Base-by-base conservation (phyloP, 2,797 vertebrate species). In the Channallabes apus region DNA sequence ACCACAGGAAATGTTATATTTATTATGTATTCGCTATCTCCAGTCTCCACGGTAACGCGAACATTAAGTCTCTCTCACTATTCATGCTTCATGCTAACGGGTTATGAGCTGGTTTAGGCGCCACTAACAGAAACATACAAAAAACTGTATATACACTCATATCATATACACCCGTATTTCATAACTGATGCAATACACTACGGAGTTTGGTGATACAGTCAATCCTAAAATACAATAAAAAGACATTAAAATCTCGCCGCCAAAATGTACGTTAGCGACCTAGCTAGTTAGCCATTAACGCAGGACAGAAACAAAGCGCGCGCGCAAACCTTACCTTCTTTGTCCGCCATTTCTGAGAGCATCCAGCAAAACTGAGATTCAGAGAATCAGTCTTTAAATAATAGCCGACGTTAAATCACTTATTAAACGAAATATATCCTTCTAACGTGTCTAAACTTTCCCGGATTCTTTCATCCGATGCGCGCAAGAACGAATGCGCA, bases 271-370 rank as follows among this genome's bases (percentile, higher is more conserved):
- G 46, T 46, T 46, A 38, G 46, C 75, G 14, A 3, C 41, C 58
- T 77, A 84, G 35, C 69, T 17, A 58, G 32, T 80, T 80, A 87
- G 82, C 85, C 69, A 29, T 79, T 51, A 35, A 84, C 76, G 64
- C 82, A 62, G 54, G 3, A 64, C 58, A 61, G 65, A 87, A 76
- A 88, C 86, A 77, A 86, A 67, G 35, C 80, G 6, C 64, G 67
- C 75, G 24, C 29, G 29, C 72, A 75, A 83, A 81, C 46, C 56
- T 86, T 87, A 90, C 89, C 89, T 88, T 90, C 89, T 87, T 90
- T 90, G 22, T 90, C 89, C 65, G 89, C 89, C 89, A 90, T 90
- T 86, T 71, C 71, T 41, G 73, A 72, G 32, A 17, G 54, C 24
- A 61, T 85, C 73, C 72, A 54, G 51, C 58, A 29, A 4, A 64